phyloP scores from a whole-genome alignment of 2,113 vertebrate species.

The Cyanistes caeruleus region DNA sequence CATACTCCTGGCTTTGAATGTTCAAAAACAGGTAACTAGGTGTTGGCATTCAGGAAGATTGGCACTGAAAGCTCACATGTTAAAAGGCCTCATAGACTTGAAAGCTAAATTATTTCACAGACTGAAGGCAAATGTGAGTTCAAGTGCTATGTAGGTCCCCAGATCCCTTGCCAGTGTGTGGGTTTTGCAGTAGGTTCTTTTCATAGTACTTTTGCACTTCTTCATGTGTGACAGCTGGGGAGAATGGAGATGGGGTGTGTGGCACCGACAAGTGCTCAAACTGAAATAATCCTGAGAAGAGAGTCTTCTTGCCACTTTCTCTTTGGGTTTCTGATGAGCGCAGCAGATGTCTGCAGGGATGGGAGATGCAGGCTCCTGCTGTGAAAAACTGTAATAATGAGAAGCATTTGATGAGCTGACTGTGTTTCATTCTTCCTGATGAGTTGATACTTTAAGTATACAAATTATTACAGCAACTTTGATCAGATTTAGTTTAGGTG shows the following conservation, averaged over 20 bases:
- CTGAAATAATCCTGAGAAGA: slow-evolving; percentile 24
- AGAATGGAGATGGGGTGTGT: not conserved
- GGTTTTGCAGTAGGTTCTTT: slow-evolving; percentile 9
- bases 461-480: slow-evolving; percentile 38
- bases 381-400: slow-evolving; percentile 42
- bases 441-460: slow-evolving; percentile 44
- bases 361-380: slow-evolving; percentile 32
- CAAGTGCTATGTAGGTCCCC: not conserved
- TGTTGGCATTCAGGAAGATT: not conserved
- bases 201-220: slow-evolving; percentile 1
- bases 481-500: slow-evolving; percentile 51
- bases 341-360: slow-evolving; percentile 37
- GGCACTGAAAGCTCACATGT: not conserved
- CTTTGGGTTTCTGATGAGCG: slow-evolving; percentile 20
- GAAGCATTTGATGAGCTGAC: slow-evolving; percentile 29
- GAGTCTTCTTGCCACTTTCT: not conserved
- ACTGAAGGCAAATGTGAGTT: not conserved
- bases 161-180: not conserved
- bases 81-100: not conserved
- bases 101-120: not conserved
- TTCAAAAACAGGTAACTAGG: not conserved
- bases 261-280: not conserved
- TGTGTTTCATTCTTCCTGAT: slow-evolving; percentile 44
- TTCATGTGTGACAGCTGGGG: not conserved
- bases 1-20: not conserved